A percentile compares a stretch with the other conserved stretches of the same genome.
Conservation (phyloP, 2,113 vertebrate species). For the Acanthochromis polyacanthus region DNA sequence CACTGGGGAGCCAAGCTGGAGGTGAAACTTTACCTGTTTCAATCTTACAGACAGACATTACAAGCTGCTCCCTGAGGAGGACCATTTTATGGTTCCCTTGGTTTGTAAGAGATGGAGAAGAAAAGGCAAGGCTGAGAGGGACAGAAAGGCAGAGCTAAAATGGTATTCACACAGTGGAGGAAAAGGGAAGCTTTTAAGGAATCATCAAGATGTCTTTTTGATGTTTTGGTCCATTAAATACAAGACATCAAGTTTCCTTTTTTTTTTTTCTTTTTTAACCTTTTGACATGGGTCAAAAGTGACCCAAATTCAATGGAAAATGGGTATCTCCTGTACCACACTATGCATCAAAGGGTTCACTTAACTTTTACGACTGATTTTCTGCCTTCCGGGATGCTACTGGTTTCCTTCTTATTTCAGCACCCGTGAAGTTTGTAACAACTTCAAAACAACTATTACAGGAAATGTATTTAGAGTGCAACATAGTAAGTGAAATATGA, state of each 20-base stretch:
- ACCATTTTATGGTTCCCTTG: conserved; percentile 43
- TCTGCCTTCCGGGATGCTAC: conserved; percentile 11
- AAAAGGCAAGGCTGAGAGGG: conserved; percentile 11
- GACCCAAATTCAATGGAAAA: no score
- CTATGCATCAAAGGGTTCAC: no score
- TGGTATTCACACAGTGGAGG: conserved; percentile 12
- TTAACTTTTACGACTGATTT: not conserved
- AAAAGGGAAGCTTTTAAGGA: conserved; percentile 13
- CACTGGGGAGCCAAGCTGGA: conserved; percentile 53
- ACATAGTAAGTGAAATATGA: conserved; percentile 11
- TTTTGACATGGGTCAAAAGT: no score
- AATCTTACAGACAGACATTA: conserved; percentile 69
- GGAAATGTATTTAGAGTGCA: conserved; percentile 14
- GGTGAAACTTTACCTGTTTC: conserved; percentile 69
- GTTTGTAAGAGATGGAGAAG: conserved; percentile 32
- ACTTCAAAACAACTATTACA: conserved; percentile 6
- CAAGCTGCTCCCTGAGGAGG: conserved; percentile 51
- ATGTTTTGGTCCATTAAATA: conserved; percentile 29
- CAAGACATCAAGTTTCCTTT: not conserved
- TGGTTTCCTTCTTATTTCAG: conserved; percentile 19
- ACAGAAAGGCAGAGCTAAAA: not conserved
- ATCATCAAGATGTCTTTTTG: not conserved
- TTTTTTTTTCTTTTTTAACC: not conserved
- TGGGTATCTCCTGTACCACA: no score
- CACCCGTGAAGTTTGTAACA: conserved; percentile 9